Percentiles rank a stretch among this genome's conserved stretches.
These are phyloP conservation scores for Acanthornis magna DNA, from an alignment of 2,797 vertebrate species.

Conservation along the genomic window DNA sequence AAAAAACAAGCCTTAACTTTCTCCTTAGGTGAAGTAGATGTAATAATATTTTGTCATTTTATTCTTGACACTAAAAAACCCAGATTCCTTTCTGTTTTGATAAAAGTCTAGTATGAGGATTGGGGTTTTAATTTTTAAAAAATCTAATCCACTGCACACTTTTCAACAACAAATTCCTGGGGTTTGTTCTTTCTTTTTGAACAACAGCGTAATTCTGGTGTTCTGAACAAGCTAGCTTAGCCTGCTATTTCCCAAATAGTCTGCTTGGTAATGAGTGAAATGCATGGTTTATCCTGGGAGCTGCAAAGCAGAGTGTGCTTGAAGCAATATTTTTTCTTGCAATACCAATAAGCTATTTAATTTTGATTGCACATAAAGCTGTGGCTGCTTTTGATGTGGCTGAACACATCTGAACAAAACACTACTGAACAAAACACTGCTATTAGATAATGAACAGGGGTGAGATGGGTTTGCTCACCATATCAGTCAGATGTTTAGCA, in stretches of 20 bases:
- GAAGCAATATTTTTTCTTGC: constrained; percentile 33
- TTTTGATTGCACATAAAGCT: neutral
- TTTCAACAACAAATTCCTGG: neutral
- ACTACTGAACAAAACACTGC: constrained; percentile 11
- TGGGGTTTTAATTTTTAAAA: neutral
- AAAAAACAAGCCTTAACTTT: constrained; percentile 30
- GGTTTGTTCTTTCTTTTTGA: neutral
- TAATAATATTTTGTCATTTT: neutral
- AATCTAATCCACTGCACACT: neutral
- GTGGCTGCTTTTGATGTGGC: constrained; percentile 4
- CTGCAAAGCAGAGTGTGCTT: constrained; percentile 11
- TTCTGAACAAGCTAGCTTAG: neutral
- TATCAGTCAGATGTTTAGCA: neutral
- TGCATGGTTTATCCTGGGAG: neutral
- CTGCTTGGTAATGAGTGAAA: neutral
- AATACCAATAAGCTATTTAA: constrained; percentile 12
- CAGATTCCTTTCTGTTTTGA: neutral
- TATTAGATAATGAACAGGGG: neutral
- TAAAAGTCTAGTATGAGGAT: neutral
- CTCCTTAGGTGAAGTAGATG: neutral
- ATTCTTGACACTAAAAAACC: neutral
- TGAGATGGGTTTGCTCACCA: neutral
- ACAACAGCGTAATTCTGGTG: neutral
- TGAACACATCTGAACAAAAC: constrained; percentile 23
- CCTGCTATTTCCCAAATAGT: neutral